Percentiles rank a stretch among this genome's conserved stretches.
phyloP scores from a whole-genome alignment of 2,797 vertebrate species.

The Vipera latastei region DNA sequence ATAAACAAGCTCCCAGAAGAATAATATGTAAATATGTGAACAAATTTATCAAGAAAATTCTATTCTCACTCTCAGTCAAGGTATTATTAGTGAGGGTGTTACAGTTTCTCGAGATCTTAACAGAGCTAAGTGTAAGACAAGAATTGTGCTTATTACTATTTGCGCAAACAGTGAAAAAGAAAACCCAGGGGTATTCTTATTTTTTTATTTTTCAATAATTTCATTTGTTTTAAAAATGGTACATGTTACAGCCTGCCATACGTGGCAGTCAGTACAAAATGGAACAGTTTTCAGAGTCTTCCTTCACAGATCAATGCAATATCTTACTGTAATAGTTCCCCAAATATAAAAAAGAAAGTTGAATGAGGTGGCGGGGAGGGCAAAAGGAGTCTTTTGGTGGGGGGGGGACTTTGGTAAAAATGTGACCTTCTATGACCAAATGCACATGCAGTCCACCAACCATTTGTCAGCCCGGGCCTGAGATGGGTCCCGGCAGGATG shows the following conservation, averaged over 20 bases:
- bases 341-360: not conserved
- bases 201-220: not conserved
- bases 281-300: not conserved
- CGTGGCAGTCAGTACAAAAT: not conserved
- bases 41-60: not conserved
- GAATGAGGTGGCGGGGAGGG: not conserved
- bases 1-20: not conserved
- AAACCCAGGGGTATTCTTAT: not conserved
- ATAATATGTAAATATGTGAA: accelerated
- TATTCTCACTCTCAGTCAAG: not conserved
- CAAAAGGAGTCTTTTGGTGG: not conserved
- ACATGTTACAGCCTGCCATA: not conserved
- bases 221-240: not conserved
- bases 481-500: too few relatives aligned
- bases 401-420: not conserved
- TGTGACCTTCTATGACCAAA: not conserved
- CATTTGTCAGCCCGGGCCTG: too few relatives aligned
- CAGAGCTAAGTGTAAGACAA: accelerated
- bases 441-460: not conserved
- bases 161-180: not conserved
- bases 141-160: accelerated
- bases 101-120: not conserved
- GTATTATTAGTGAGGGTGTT: not conserved
- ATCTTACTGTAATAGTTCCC: not conserved
- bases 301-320: not conserved